phyloP scores from a whole-genome alignment of 37 sponge, comb jelly and placozoan species.

The Crambe crambe region DNA sequence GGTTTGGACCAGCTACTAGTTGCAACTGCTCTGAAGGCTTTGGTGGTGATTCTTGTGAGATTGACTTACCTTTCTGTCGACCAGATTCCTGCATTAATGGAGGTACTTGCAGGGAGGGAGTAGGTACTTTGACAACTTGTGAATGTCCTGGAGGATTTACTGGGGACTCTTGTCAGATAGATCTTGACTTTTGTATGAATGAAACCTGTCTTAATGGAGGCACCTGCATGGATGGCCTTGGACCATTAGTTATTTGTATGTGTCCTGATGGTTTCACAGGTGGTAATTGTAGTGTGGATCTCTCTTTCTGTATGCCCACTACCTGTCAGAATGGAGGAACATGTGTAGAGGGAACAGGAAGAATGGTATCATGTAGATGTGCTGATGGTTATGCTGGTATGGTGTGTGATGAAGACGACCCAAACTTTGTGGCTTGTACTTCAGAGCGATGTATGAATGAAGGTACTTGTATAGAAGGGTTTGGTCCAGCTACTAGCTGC shows the following conservation, averaged over 20 bases:
- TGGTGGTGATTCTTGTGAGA: constrained; percentile 24
- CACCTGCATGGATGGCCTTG: constrained; percentile 30
- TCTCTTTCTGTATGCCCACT: background rate
- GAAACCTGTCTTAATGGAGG: constrained; percentile 49
- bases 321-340: constrained; percentile 53
- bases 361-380: constrained; percentile 34
- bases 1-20: background rate
- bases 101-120: constrained; percentile 59
- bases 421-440: too few relatives aligned
- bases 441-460: constrained; percentile 25
- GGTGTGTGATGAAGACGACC: constrained; percentile 20
- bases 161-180: constrained; percentile 15
- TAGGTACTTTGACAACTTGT: constrained; percentile 14
- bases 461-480: constrained; percentile 41
- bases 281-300: constrained; percentile 4
- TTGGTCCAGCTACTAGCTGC: constrained; percentile 28
- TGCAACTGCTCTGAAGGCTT: constrained; percentile 46
- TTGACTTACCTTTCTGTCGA: constrained; percentile 32
- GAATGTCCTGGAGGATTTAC: constrained; percentile 19
- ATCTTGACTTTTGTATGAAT: constrained; percentile 1
- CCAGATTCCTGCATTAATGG: constrained; percentile 42
- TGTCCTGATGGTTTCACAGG: constrained; percentile 31
- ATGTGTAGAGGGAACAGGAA: constrained; percentile 40
- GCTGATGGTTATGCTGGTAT: constrained; percentile 10
- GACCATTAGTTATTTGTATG: constrained; percentile 14